Percentiles rank a stretch among this genome's conserved stretches.
These are phyloP conservation scores for zebrafish (Danio rerio) DNA, from an alignment of 2,113 vertebrate genomes.

Conservation along the genomic window GRCz12tu NC_133178.1:31271001-31271500, in stretches of 20 bases:
- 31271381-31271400: not conserved
- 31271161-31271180: slow-evolving; percentile 54
- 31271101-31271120: slow-evolving; percentile 34
- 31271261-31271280: slow-evolving; percentile 50
- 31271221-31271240: slow-evolving; percentile 61
- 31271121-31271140: slow-evolving; percentile 21
- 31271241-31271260: slow-evolving; percentile 59
- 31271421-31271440: not conserved
- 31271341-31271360: not conserved
- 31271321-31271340: slow-evolving; percentile 37
- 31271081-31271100: slow-evolving; percentile 42
- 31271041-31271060: slow-evolving; percentile 32
- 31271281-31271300: slow-evolving; percentile 50
- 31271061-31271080: slow-evolving; percentile 39
- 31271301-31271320: slow-evolving; percentile 54
- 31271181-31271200: not conserved
- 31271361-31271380: not conserved
- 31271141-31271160: slow-evolving; percentile 42
- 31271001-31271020: not conserved
- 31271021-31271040: not conserved
- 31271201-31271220: slow-evolving; percentile 53
- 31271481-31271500: not conserved
- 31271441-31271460: not conserved
- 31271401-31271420: not conserved
- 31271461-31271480: not conserved